phyloP scores from a whole-genome alignment of 2,888 invertebrate species.

The Drosophila setosimentum region DNA sequence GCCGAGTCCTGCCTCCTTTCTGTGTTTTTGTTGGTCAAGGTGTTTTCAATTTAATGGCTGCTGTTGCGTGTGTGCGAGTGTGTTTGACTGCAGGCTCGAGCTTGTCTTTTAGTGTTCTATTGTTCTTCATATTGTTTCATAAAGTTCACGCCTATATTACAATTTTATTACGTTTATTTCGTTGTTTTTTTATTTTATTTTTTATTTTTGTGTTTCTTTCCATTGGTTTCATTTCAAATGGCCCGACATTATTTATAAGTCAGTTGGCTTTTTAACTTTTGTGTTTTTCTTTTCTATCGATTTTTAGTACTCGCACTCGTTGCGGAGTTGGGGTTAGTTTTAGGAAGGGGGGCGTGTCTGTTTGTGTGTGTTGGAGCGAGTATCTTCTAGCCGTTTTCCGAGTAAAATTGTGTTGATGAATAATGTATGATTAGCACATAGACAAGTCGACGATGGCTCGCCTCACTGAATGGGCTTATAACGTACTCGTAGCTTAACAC shows the following conservation, averaged over 20 bases:
- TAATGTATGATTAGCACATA: conserved; percentile 81
- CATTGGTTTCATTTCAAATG: conserved; percentile 32
- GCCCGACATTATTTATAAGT: conserved; percentile 72
- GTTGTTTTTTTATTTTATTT: neutral
- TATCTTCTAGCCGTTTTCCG: conserved; percentile 75
- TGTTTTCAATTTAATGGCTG: conserved; percentile 74
- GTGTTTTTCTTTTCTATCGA: conserved; percentile 76
- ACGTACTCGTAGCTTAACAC: conserved; percentile 12
- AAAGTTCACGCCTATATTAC: conserved; percentile 80
- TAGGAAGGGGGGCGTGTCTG: neutral
- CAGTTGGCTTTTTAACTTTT: conserved; percentile 59
- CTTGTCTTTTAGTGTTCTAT: conserved; percentile 65
- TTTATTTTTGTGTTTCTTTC: conserved; percentile 12
- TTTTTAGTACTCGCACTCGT: conserved; percentile 61
- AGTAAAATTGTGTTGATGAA: conserved; percentile 77
- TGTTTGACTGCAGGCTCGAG: conserved; percentile 68
- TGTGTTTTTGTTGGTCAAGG: conserved; percentile 53
- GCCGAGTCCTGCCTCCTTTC: conserved; percentile 7
- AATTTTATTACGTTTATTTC: conserved; percentile 62
- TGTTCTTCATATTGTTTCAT: conserved; percentile 52
- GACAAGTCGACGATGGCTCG: conserved; percentile 80
- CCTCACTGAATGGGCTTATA: conserved; percentile 28
- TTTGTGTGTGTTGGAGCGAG: conserved; percentile 10
- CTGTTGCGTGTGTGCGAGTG: conserved; percentile 20
- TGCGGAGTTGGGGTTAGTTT: conserved; percentile 27